phyloP scores from a whole-genome alignment of 2,797 vertebrate genomes.

The Crax fasciolata region DNA sequence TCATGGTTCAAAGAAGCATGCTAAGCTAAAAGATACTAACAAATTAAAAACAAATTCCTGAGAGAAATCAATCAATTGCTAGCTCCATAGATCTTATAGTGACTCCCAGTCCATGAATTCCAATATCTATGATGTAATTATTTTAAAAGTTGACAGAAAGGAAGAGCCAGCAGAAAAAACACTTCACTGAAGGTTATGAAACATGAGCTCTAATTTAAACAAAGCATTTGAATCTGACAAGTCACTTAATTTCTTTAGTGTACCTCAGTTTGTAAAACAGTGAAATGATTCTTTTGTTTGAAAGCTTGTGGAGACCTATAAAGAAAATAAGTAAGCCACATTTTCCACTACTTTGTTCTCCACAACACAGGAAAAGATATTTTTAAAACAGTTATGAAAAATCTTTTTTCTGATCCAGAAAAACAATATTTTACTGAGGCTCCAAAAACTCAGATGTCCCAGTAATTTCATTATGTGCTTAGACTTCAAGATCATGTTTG shows the following conservation, averaged over 20 bases:
- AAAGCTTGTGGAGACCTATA: background rate
- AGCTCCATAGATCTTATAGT: background rate
- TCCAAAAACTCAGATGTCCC: background rate
- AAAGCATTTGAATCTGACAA: background rate
- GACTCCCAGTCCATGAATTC: background rate
- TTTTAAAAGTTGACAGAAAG: background rate
- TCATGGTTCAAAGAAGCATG: background rate
- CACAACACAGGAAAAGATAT: background rate
- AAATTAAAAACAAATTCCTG: background rate
- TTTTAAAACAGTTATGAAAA: background rate
- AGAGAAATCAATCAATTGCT: background rate
- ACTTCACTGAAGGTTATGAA: background rate
- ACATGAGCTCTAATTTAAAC: background rate
- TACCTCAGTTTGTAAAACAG: background rate
- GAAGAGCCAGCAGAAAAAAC: background rate
- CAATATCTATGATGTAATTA: fast-evolving
- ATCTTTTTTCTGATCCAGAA: background rate
- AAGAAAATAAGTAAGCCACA: background rate
- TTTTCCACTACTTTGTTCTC: background rate
- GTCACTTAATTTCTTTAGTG: background rate
- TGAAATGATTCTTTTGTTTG: background rate
- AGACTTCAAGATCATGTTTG: background rate
- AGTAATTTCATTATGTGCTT: background rate
- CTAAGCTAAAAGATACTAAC: background rate
- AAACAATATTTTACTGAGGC: background rate